Evolutionary conservation across 2,113 vertebrate genomes (phyloP), one percentile per base, ranked within the genome.

Genomic region (Cinclus mexicanus): DNA sequence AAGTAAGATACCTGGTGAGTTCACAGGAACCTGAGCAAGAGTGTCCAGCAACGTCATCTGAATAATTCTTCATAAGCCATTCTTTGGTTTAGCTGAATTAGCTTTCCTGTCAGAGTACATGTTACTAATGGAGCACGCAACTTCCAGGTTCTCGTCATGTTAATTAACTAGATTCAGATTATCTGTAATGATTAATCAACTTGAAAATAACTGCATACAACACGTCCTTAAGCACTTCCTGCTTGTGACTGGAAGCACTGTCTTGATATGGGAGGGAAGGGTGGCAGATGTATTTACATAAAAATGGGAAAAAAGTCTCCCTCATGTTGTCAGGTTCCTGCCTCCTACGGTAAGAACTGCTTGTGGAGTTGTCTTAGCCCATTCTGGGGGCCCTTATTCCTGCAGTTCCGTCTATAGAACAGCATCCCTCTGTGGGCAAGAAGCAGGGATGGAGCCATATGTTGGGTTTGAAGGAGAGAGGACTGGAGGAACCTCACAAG

Each of bases 401-500:
- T 52, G 17, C 2, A 6, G 46, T 69, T 55, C 29, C 14, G 24
- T 60, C 44, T 60, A 8, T 33, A 15, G 49, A 77, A 25, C 2
- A 0, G 19, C 63, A n/a, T 72, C 59, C 22, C 47, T 77, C 41
- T 26, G 37, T 76, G 39, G 33, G 10, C 29, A 52, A 35, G n/a
- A n/a, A 47, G 28, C 6, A 11, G 49, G 26, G 53, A 55, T 50
- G 49, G 23, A 50, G 57, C 23, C 0, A 0, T 2, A 1, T 1
- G 0, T 22, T 87, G 6, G 9, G 9, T 60, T 44, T 56, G 4
- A 26, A 12, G 29, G 60, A 85, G 41, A 17, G 21, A 60, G 29
- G 19, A 64, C 14, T 0, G 0, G 16, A 39, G 9, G 1, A 1
- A 37, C 14, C 22, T 74, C 1, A 0, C 1, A 2, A 64, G 24